Evolutionary conservation across 2,113 vertebrate genomes (phyloP).

Genomic region (Dendropsophus ebraccatus): DNA sequence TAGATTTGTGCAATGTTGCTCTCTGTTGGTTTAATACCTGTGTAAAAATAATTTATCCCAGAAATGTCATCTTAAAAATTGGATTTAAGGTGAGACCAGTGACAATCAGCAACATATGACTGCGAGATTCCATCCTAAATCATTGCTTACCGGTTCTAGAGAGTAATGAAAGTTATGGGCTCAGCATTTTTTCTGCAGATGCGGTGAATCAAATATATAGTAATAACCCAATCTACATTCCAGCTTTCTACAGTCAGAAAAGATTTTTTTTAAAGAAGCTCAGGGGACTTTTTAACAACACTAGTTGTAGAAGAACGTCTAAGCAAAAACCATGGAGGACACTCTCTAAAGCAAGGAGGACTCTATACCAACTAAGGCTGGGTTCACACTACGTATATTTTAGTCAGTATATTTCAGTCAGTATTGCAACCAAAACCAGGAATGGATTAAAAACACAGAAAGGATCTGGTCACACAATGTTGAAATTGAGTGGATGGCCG

Average conservation of each 20-base stretch:
- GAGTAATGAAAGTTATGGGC: neutral
- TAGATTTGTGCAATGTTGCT: neutral
- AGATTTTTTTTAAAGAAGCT: neutral
- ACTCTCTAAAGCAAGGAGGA: no score
- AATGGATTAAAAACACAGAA: no score
- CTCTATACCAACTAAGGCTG: no score
- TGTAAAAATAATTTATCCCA: neutral
- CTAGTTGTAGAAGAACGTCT: no score
- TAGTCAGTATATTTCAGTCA: no score
- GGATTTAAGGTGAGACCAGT: neutral
- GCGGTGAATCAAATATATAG: neutral
- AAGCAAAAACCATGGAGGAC: no score
- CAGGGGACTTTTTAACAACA: neutral
- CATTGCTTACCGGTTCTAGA: neutral
- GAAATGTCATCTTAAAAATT: conserved; percentile 11
- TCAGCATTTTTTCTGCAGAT: neutral
- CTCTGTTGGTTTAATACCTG: neutral
- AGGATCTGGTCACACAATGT: no score
- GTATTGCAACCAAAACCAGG: no score
- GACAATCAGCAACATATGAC: neutral
- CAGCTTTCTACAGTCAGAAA: neutral
- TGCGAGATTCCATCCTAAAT: conserved; percentile 1
- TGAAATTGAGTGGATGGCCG: no score
- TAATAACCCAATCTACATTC: no score
- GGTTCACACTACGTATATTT: no score